Conservation (phyloP, 2,888 invertebrate species). For the Plagodis dolabraria region DNA sequence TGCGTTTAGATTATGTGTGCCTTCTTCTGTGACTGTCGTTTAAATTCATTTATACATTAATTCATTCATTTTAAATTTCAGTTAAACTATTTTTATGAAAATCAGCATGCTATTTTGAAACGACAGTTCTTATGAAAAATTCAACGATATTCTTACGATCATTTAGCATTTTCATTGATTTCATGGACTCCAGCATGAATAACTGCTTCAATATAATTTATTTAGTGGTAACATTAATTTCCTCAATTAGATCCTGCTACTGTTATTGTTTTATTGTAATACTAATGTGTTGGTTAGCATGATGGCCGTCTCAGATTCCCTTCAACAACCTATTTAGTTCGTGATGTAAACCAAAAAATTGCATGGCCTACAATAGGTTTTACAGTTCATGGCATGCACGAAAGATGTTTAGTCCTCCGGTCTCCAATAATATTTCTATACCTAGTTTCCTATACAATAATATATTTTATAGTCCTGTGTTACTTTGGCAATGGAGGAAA, state of each 20-base stretch:
- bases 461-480: too few relatives aligned
- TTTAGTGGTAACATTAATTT: constrained; percentile 50
- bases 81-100: too few relatives aligned
- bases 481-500: too few relatives aligned
- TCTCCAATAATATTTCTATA: constrained; percentile 80
- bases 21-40: constrained; percentile 20
- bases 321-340: constrained; percentile 10
- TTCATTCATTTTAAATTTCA: too few relatives aligned
- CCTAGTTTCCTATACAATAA: neutral
- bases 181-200: constrained; percentile 24
- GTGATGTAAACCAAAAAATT: constrained; percentile 6
- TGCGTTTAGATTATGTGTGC: constrained; percentile 22
- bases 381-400: constrained; percentile 40
- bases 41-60: too few relatives aligned
- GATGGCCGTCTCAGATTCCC: constrained; percentile 29
- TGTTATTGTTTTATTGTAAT: constrained; percentile 20
- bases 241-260: constrained; percentile 65
- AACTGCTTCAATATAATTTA: constrained; percentile 33
- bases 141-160: neutral
- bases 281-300: constrained; percentile 19
- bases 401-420: constrained; percentile 45
- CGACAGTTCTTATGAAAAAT: too few relatives aligned
- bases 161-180: constrained; percentile 5
- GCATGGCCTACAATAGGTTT: constrained; percentile 31
- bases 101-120: too few relatives aligned